Base-by-base conservation (phyloP, 2,113 vertebrate genomes). In the Pygoscelis adeliae region DNA sequence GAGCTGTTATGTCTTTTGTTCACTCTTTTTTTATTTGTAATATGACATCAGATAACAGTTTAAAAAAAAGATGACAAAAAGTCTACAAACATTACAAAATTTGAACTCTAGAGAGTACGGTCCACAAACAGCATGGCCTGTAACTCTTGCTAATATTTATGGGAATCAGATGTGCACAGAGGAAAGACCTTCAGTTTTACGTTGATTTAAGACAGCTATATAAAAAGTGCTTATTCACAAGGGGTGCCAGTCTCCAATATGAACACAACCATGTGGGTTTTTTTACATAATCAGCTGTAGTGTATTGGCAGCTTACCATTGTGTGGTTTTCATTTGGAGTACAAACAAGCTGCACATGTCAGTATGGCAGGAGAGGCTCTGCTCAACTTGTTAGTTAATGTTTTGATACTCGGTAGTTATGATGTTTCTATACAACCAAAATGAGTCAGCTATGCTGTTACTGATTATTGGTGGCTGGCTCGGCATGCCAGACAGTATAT, bases 101-200 rank as follows among this genome's bases (percentile, higher is more conserved):
- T 44, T 72, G 66, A 95, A 79, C 73, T 79, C 49, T 13, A 44
- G 32, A 69, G 44, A 80, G 8, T 44, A 61, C 15, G 86, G 44
- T 44, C 40, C 22, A 78, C 20, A 61, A 85, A 65, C n/a, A 87
- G 34, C 36, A 53, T 5, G 25, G 40, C 27, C 44, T 88, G 15
- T 30, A 86, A 83, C n/a, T 88, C 74, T 38, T 80, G 44, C 40
- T 46, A 86, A 88, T 90, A 83, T 76, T 93, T 69, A 77, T 27
- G 4, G 20, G 52, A 79, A 78, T 83, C 66, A 58, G 29, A 46
- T 34, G 47, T 30, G 18, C 18, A 62, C 32, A 74, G n/a, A 81
- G 23, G 44, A 85, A 83, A 69, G 62, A 36, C 58, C 62, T 94
- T 94, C 65, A 71, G 36, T 83, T 81, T 87, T 29, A 53, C 2